Evolutionary conservation across 2,113 vertebrate genomes (phyloP), one percentile per base, ranked within the genome.

Genomic region (Sebastes schlegelii): DNA sequence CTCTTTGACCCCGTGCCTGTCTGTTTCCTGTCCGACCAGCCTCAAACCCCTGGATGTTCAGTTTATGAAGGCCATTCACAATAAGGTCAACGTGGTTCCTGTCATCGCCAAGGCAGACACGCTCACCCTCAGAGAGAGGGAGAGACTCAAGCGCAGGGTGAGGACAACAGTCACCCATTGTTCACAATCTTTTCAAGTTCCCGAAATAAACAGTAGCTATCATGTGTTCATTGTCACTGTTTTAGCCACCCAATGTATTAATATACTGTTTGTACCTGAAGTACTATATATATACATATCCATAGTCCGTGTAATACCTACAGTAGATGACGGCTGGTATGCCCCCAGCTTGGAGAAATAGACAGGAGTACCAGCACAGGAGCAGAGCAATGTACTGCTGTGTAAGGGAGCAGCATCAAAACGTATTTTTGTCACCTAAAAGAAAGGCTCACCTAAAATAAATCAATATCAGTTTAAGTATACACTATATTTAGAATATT

Each of bases 121-220:
- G 0, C 95, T 96, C 64, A 96, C 96, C 55, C 94, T 99, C 91
- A 97, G 96, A 87, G 98, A 99, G 79, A 88, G 98, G 54, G 98
- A 99, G 91, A 96, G 98, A 80, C 95, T 99, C 19, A 99, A 99
- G 94, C 97, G 97, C 88, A 96, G 98, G 94, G 98, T 99, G 92
- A 93, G 96, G 58, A 63, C 26, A 49, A 48, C 60, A 63, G 34
- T 51, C 42, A 0, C 6, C 73, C 58, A 68, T 83, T 86, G 76
- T 81, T 66, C 34, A 4, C 3, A 46, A 23, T 77, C 45, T 60
- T 67, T 82, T 83, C 55, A 81, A 48, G 23, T 89, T 87, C 69
- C 83, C 78, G 75, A 76, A 71, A 79, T 58, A 19, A 81, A 72
- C 69, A 12, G n/a, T 5, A 40, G 61, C 60, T 40, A 21, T 81